phyloP scores from a whole-genome alignment of 2,113 vertebrate genomes.

The Corvus moneduloides region DNA sequence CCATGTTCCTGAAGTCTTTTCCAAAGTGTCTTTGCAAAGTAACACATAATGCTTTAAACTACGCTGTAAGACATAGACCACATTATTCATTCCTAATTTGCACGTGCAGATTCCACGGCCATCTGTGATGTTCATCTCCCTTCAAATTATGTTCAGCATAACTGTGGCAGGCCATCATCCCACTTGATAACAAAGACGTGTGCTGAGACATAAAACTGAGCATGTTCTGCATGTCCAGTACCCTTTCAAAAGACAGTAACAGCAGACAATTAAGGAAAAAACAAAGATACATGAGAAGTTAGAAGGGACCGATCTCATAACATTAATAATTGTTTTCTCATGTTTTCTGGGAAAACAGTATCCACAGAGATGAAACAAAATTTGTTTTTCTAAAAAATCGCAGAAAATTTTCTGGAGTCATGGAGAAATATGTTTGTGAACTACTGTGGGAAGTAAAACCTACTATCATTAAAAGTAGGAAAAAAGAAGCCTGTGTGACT shows the following conservation, averaged over 20 bases:
- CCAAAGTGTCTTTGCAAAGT: neutral
- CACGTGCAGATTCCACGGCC: neutral
- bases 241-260: neutral
- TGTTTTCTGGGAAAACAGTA: neutral
- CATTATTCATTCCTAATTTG: neutral
- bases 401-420: neutral
- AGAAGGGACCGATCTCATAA: neutral
- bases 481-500: fast-evolving
- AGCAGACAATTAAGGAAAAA: neutral
- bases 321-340: neutral
- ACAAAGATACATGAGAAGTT: neutral
- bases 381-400: neutral
- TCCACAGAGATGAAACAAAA: neutral
- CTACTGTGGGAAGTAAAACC: neutral
- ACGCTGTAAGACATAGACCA: neutral
- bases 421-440: neutral
- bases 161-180: neutral
- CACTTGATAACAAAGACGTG: neutral
- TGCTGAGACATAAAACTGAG: neutral
- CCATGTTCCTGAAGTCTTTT: neutral
- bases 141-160: neutral
- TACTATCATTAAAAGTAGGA: neutral
- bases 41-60: neutral
- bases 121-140: neutral
- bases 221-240: neutral